These are phyloP conservation scores for Lophius americanus DNA, from an alignment of 2,797 vertebrate genomes.

Conservation along the genomic window DNA sequence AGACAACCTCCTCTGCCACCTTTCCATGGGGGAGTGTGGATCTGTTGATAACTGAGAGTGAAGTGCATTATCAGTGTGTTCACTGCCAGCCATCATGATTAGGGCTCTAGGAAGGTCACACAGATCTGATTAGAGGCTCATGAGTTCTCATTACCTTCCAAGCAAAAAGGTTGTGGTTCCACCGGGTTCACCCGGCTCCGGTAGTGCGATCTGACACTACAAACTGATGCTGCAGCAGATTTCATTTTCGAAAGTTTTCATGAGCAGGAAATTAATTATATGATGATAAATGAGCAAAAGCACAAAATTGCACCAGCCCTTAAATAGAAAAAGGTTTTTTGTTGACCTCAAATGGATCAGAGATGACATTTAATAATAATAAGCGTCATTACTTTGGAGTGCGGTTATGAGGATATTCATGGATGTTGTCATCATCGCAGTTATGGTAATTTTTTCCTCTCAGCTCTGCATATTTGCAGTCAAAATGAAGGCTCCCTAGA, in stretches of 20 bases:
- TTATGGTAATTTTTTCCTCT: slow-evolving; percentile 60
- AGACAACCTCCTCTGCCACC: slow-evolving; percentile 50
- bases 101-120: slow-evolving; percentile 75
- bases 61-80: slow-evolving; percentile 82
- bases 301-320: slow-evolving; percentile 37
- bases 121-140: slow-evolving; percentile 80
- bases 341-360: slow-evolving; percentile 65
- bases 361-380: slow-evolving; percentile 62
- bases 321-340: slow-evolving; percentile 57
- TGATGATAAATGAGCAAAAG: slow-evolving; percentile 42
- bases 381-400: slow-evolving; percentile 53
- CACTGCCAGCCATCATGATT: slow-evolving; percentile 79
- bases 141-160: slow-evolving; percentile 75
- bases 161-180: slow-evolving; percentile 66
- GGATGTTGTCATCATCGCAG: slow-evolving; percentile 67
- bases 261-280: slow-evolving; percentile 38
- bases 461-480: slow-evolving; percentile 59
- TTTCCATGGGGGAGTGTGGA: slow-evolving; percentile 70
- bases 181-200: slow-evolving; percentile 50
- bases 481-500: slow-evolving; percentile 56
- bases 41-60: slow-evolving; percentile 77
- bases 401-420: slow-evolving; percentile 73
- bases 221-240: slow-evolving; percentile 47
- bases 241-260: slow-evolving; percentile 53
- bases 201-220: slow-evolving; percentile 28